phyloP scores from a whole-genome alignment of 2,113 vertebrate species.

The Orcinus orca region DNA sequence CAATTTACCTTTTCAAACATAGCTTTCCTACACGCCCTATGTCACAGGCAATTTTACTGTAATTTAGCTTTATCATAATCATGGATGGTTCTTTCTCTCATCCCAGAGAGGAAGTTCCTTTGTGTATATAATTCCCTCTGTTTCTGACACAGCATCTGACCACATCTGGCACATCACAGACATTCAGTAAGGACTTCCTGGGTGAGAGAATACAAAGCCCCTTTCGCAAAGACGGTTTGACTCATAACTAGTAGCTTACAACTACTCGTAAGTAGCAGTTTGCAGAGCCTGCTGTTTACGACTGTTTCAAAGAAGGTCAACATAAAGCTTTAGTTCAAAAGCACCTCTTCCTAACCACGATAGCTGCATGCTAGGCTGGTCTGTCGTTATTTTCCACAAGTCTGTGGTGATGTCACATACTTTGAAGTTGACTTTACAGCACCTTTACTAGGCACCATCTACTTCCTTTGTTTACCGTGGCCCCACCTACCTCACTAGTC shows the following conservation, averaged over 20 bases:
- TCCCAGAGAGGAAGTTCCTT: background rate
- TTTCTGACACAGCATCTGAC: background rate
- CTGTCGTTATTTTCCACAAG: conserved; percentile 39
- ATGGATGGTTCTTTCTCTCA: background rate
- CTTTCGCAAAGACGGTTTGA: background rate
- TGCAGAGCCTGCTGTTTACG: background rate
- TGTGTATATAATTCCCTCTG: background rate
- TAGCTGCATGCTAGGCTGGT: background rate
- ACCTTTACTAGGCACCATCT: conserved; percentile 31
- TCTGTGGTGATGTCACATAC: background rate
- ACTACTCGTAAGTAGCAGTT: background rate
- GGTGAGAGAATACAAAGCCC: background rate
- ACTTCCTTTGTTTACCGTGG: conserved; percentile 32
- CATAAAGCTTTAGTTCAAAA: conserved; percentile 39
- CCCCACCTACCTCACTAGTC: conserved; percentile 1
- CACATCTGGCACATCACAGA: background rate
- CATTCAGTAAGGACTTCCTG: background rate
- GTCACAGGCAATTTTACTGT: background rate
- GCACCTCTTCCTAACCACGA: background rate
- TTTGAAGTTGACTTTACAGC: conserved; percentile 62
- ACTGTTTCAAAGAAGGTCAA: conserved; percentile 14
- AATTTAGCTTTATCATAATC: background rate
- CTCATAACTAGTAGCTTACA: background rate
- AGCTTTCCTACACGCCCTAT: background rate
- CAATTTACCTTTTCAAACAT: background rate